Conservation (phyloP, 2,113 vertebrate genomes). For the Oncorhynchus clarkii region DNA sequence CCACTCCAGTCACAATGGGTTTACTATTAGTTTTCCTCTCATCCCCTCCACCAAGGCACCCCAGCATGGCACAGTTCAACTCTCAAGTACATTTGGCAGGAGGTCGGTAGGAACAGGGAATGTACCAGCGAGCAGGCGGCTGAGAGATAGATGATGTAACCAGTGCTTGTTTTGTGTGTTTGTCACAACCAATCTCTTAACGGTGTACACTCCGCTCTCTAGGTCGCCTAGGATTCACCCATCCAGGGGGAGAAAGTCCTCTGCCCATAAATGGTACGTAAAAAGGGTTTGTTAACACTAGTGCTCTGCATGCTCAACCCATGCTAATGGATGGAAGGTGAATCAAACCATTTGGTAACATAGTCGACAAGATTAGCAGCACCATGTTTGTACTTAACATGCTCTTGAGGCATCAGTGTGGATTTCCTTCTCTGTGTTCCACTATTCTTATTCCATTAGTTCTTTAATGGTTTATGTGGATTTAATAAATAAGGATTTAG, state of each 20-base stretch:
- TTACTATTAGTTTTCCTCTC: slow-evolving; percentile 65
- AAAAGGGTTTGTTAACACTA: neutral
- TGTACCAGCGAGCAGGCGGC: slow-evolving; percentile 9
- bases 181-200: slow-evolving; percentile 18
- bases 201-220: slow-evolving; percentile 33
- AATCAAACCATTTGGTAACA: neutral
- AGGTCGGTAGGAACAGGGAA: too few species aligned
- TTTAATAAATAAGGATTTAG: too few species aligned
- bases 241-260: slow-evolving; percentile 83
- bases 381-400: neutral
- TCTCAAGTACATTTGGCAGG: slow-evolving; percentile 34
- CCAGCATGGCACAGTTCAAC: slow-evolving; percentile 52
- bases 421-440: too few species aligned
- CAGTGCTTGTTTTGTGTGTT: neutral
- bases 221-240: slow-evolving; percentile 86
- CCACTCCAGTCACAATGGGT: slow-evolving; percentile 54
- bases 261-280: slow-evolving; percentile 86
- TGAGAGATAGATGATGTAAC: slow-evolving; percentile 3
- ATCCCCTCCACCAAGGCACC: slow-evolving; percentile 47
- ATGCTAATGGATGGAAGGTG: neutral
- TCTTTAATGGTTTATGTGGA: too few species aligned
- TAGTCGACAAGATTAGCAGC: neutral
- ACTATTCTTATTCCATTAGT: too few species aligned
- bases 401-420: too few species aligned
- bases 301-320: neutral